Evolutionary conservation across 2,797 vertebrate genomes (phyloP).

Genomic region (Gila robusta): DNA sequence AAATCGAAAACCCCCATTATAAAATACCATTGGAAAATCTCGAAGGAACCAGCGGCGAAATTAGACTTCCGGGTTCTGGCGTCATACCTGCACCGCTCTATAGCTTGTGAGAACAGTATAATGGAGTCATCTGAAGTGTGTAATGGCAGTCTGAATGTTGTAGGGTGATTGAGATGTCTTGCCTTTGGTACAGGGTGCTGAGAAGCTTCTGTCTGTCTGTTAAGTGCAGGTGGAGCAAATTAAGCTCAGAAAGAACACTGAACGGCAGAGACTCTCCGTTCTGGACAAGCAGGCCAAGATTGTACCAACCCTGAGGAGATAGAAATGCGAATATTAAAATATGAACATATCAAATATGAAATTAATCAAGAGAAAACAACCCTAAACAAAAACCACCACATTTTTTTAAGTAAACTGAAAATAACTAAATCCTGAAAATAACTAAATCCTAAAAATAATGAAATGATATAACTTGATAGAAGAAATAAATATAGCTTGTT

Average conservation of each 20-base stretch:
- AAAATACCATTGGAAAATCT: no score
- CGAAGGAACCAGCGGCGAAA: no score
- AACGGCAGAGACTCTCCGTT: slow-evolving; percentile 76
- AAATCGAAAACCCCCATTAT: no score
- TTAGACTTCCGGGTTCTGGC: no score
- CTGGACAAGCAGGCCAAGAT: slow-evolving; percentile 80
- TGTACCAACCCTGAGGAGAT: slow-evolving; percentile 81
- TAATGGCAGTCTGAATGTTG: slow-evolving; percentile 1
- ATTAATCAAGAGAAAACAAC: not conserved
- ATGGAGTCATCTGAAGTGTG: no score
- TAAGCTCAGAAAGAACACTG: slow-evolving; percentile 73
- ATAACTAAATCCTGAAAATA: not conserved
- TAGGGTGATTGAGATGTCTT: slow-evolving; percentile 23
- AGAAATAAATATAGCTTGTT: not conserved
- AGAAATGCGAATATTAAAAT: not conserved
- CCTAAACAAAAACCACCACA: not conserved
- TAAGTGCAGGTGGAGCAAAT: slow-evolving; percentile 72
- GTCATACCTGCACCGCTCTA: no score
- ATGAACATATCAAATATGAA: not conserved
- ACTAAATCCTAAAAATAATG: not conserved
- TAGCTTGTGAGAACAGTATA: not conserved
- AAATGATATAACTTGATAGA: not conserved
- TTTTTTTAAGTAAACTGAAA: no score
- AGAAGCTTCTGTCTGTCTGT: slow-evolving; percentile 70
- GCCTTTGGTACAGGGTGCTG: slow-evolving; percentile 77